Evolutionary conservation across 2,888 invertebrate genomes (phyloP).

Genomic region (Tiliacea citrago): DNA sequence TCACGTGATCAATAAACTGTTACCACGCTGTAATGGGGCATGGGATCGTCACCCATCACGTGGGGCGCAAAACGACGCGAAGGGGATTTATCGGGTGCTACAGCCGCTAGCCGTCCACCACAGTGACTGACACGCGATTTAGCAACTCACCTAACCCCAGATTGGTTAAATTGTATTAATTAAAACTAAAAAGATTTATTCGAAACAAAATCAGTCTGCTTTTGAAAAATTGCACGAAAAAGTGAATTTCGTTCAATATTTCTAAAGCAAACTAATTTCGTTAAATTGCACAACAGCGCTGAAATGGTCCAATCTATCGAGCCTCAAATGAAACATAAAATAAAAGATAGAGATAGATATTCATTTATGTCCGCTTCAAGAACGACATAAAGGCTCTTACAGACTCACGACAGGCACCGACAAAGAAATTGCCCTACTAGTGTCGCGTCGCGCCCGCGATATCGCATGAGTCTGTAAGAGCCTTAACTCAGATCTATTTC

Average conservation of each 20-base stretch:
- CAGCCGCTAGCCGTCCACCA: background rate
- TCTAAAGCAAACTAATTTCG: conserved; percentile 17
- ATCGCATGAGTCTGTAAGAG: too few relatives aligned
- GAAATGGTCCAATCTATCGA: conserved; percentile 7
- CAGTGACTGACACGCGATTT: conserved; percentile 30
- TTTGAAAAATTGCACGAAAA: conserved; percentile 1
- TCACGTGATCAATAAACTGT: conserved; percentile 37
- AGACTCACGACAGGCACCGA: too few relatives aligned
- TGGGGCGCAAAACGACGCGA: conserved; percentile 28
- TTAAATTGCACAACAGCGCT: conserved; percentile 14
- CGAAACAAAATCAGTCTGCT: conserved; percentile 3
- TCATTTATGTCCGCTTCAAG: background rate
- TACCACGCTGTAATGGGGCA: conserved; percentile 32
- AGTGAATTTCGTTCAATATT: conserved; percentile 3
- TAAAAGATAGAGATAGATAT: background rate
- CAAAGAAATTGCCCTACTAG: too few relatives aligned
- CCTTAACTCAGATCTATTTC: background rate
- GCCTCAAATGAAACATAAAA: conserved; percentile 1
- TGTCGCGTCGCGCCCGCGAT: too few relatives aligned
- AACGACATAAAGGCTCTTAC: too few relatives aligned
- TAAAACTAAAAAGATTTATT: conserved; percentile 3
- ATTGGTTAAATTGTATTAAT: conserved; percentile 1
- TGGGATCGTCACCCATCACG: conserved; percentile 20
- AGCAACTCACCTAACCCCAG: conserved; percentile 9
- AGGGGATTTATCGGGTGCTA: conserved; percentile 41